Conservation (phyloP, 2,797 vertebrate species). For the Sebastes hubbsi region DNA sequence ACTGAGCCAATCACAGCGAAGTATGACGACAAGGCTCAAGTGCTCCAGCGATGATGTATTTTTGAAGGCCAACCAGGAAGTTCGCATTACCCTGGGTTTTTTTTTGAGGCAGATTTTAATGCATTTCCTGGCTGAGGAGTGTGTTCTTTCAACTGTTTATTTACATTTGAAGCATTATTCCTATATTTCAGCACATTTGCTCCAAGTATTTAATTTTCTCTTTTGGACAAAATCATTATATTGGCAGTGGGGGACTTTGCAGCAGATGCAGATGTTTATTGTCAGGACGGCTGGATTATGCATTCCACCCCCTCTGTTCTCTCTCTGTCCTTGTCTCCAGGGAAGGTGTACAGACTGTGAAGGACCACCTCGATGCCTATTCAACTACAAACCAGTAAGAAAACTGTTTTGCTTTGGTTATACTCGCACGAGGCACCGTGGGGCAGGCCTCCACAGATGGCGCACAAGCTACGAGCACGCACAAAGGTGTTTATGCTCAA, state of each 20-base stretch:
- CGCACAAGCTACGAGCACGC: neutral
- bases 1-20: neutral
- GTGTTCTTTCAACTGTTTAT: neutral
- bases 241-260: neutral
- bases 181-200: neutral
- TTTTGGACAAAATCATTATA: neutral
- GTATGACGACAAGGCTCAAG: neutral
- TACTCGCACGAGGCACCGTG: neutral
- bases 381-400: slow-evolving; percentile 71
- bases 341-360: slow-evolving; percentile 79
- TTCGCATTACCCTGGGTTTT: too few relatives aligned
- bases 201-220: neutral
- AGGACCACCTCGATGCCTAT: slow-evolving; percentile 68
- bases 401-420: neutral
- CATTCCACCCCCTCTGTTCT: neutral
- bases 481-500: neutral
- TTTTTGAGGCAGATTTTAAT: neutral
- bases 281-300: neutral
- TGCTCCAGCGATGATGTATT: too few relatives aligned
- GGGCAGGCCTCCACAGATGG: neutral
- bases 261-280: neutral
- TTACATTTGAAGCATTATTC: neutral
- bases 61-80: too few relatives aligned
- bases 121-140: neutral
- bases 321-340: slow-evolving; percentile 55